Evolutionary conservation across 2,797 vertebrate species (phyloP), one percentile per base, ranked within the genome.

Genomic region (Coregonus ussuriensis): DNA sequence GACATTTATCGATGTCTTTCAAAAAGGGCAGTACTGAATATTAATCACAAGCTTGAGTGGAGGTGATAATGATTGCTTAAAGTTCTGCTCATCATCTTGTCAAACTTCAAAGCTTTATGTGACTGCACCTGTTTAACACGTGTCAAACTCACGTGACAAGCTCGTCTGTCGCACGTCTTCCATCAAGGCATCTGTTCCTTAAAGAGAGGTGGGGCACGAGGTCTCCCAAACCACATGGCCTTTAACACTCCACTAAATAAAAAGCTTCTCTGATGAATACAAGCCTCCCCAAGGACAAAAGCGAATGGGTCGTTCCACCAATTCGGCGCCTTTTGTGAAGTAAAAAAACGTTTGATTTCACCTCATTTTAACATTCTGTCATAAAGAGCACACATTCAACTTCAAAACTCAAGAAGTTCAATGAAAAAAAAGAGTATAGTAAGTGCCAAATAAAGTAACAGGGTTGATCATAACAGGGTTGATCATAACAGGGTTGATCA

Each of bases 71-170:
- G 79, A 91, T 82, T 75, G 81, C 90, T 63, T 80, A 9, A 11
- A 47, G 41, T 47, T 47, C 83, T 81, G 74, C 84, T 81, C 82
- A 87, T 88, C 88, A 89, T 89, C 89, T 89, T 93, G 91, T 93
- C 92, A 89, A 87, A 91, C 21, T 87, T 91, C 88, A 84, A 25
- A 25, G 82, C 79, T 78, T 78, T 81, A 82, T 6, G 80, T 83
- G 83, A 89, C 85, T 89, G 86, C 54, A 90, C 88, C 89, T 92
- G 89, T 91, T 93, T 91, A 92, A 92, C 89, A 88, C 87, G 76
- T 75, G 90, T 91, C 92, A 93, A 86, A 89, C 90, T 91, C 68
- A 87, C 76, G n/a, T 25, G 25, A 25, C 25, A 25, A 25, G 83
- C 87, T 91, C 88, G 88, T 91, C 90, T 92, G 89, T 85, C 59